Evolutionary conservation across 2,113 vertebrate genomes (phyloP).

Genomic region (Hippocampus zosterae): DNA sequence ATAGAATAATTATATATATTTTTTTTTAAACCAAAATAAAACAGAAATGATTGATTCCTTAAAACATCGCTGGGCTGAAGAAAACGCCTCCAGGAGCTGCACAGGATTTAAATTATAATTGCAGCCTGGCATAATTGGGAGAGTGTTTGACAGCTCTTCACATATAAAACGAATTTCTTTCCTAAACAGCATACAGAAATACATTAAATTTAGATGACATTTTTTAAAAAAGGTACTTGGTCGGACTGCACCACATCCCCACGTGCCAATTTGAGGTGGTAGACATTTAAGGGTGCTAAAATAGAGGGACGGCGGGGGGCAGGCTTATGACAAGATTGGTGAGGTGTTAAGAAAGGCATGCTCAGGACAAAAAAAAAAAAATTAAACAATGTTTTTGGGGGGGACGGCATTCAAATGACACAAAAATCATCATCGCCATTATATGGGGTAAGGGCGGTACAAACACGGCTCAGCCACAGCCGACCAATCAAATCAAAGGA

Average conservation of each 20-base stretch:
- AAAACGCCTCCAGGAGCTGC: neutral
- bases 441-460: conserved; percentile 30
- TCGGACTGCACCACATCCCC: conserved; percentile 42
- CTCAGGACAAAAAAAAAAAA: conserved; percentile 75
- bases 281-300: conserved; percentile 69
- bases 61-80: no score
- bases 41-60: neutral
- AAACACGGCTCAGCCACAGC: conserved; percentile 80
- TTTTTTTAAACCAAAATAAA: neutral
- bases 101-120: neutral
- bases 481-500: conserved; percentile 74
- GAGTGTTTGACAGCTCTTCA: neutral
- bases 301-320: conserved; percentile 53
- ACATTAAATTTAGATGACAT: neutral
- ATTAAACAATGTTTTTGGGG: conserved; percentile 40
- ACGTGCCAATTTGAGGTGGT: conserved; percentile 46
- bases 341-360: conserved; percentile 95
- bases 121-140: neutral
- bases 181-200: neutral
- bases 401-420: conserved; percentile 69
- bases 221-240: neutral
- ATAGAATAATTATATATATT: neutral
- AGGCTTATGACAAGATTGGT: conserved; percentile 90
- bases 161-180: neutral
- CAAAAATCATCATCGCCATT: conserved; percentile 70